Evolutionary conservation across 1,140 invertebrate species (phyloP).

Genomic region (Magallana gigas): DNA sequence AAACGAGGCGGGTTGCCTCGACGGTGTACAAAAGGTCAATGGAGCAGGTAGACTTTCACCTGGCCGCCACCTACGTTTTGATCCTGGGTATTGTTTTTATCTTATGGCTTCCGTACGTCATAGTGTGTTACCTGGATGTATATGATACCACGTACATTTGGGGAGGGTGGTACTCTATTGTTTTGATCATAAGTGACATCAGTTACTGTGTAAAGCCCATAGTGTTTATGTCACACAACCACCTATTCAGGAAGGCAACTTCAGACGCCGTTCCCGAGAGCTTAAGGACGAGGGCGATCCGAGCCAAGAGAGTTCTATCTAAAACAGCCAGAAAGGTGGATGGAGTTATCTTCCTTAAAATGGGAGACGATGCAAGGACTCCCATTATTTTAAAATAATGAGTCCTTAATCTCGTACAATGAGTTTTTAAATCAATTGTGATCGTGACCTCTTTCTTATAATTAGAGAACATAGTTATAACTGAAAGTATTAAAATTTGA

Average conservation of each 20-base stretch:
- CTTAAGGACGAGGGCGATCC: constrained; percentile 35
- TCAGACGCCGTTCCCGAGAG: constrained; percentile 47
- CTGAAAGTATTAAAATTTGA: neutral
- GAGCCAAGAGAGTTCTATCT: constrained; percentile 30
- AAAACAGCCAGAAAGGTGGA: constrained; percentile 49
- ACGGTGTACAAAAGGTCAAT: constrained; percentile 36
- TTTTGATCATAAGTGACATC: constrained; percentile 40
- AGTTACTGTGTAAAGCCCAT: constrained; percentile 55
- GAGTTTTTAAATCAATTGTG: neutral
- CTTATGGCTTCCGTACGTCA: constrained; percentile 48
- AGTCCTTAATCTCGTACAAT: no score
- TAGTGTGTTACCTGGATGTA: constrained; percentile 41
- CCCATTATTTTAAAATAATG: neutral
- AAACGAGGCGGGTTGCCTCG: constrained; percentile 5
- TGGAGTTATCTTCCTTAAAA: constrained; percentile 47
- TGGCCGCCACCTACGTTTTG: constrained; percentile 45
- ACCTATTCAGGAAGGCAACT: constrained; percentile 46
- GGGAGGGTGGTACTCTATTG: constrained; percentile 49
- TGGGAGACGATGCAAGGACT: constrained; percentile 1
- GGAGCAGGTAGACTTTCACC: constrained; percentile 51
- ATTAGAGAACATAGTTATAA: no score
- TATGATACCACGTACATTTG: constrained; percentile 42
- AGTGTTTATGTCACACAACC: constrained; percentile 55
- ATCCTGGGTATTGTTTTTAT: constrained; percentile 42
- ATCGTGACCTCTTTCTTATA: no score